Evolutionary conservation across 1,140 invertebrate species (phyloP).

Genomic region (Bombus haemorrhoidalis): DNA sequence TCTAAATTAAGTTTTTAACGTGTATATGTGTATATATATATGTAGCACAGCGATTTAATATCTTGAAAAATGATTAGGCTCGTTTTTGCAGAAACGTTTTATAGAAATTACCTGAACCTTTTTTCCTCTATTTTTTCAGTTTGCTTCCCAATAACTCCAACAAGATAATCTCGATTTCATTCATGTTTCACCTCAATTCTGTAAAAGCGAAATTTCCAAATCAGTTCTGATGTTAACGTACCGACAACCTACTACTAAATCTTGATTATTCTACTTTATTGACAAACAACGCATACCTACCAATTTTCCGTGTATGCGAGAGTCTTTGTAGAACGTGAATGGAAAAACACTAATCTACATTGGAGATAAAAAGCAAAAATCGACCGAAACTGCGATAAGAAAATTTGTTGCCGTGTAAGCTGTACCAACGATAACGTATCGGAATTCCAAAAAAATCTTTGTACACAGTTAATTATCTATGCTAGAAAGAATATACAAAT

Average conservation of each 20-base stretch:
- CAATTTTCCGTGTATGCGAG: neutral
- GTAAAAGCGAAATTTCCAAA: neutral
- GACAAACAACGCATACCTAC: neutral
- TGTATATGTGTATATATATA: too few relatives aligned
- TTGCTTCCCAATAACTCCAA: neutral
- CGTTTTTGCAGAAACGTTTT: neutral
- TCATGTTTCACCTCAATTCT: neutral
- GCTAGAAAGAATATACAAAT: too few relatives aligned
- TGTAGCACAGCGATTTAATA: neutral
- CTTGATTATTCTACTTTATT: conserved; percentile 1
- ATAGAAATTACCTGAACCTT: neutral
- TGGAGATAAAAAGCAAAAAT: neutral
- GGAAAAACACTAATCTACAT: neutral
- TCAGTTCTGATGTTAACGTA: conserved; percentile 4
- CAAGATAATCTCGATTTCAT: neutral
- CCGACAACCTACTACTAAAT: neutral
- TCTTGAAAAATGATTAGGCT: neutral
- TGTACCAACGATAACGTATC: too few relatives aligned
- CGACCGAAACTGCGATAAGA: too few relatives aligned
- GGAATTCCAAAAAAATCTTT: too few relatives aligned
- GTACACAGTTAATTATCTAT: too few relatives aligned
- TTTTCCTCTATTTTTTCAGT: neutral
- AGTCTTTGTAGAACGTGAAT: neutral
- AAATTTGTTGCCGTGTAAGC: too few relatives aligned
- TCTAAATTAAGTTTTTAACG: neutral